Evolutionary conservation across 92 coral and sea anemone genomes (phyloP).

Genomic region (Phenganax marumi): DNA sequence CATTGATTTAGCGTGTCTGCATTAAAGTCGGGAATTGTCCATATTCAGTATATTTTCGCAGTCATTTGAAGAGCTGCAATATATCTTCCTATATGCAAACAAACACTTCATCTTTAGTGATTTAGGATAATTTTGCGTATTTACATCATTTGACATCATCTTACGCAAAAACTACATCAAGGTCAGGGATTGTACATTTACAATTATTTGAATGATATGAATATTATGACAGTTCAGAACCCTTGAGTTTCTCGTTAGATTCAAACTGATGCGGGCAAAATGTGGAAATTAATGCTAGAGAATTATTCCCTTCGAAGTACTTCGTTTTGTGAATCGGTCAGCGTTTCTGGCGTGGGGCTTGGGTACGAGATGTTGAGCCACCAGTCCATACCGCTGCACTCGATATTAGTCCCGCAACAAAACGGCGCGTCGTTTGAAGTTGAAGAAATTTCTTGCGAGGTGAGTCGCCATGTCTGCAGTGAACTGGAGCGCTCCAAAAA

Average conservation of each 20-base stretch:
- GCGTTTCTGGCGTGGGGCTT: constrained; percentile 65
- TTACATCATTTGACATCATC: too few relatives aligned
- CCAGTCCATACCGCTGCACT: constrained; percentile 71
- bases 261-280: constrained; percentile 74
- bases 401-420: constrained; percentile 6
- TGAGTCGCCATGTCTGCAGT: background rate
- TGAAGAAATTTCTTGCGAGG: constrained; percentile 10
- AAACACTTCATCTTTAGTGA: too few relatives aligned
- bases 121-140: too few relatives aligned
- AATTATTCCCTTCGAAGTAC: constrained; percentile 71
- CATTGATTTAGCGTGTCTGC: too few relatives aligned
- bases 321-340: constrained; percentile 47
- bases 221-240: too few relatives aligned
- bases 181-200: background rate
- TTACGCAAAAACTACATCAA: background rate
- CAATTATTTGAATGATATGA: background rate
- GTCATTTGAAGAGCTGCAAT: too few relatives aligned
- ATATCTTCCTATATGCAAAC: too few relatives aligned
- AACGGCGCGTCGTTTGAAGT: constrained; percentile 13
- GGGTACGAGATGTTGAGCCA: constrained; percentile 85
- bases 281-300: constrained; percentile 85
- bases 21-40: too few relatives aligned
- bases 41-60: too few relatives aligned
- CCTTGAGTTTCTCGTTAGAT: constrained; percentile 51
- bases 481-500: too few relatives aligned